Base-by-base conservation (phyloP, 2,113 vertebrate species). In the Rhinoderma darwinii region DNA sequence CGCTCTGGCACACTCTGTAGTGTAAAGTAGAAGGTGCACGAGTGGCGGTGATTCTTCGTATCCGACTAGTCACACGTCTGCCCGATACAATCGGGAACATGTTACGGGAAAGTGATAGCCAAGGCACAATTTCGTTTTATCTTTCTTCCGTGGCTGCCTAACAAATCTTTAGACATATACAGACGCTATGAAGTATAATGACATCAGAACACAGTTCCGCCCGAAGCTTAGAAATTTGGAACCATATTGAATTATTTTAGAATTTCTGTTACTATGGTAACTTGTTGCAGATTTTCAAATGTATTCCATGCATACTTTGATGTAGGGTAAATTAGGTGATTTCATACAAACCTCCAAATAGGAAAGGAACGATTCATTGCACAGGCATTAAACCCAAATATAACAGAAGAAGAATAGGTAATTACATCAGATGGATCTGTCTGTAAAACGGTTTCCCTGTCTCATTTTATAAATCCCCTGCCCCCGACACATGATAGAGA, bases 211-310 rank as follows among this genome's bases (percentile, higher is more conserved):
- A 43, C 54, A 3, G 54, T 39, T 39, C 79, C 27, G 83, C 35
- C 83, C 51, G 12, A 12, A 74, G 83, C 70, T 63, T 27, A 27
- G 76, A 86, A 70, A 56, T 87, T 44, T 61, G 77, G 32, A 87
- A 56, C 70, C 78, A 75, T 75, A 87, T 75, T 82, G 79, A 87
- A 87, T 87, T 82, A 82, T 87, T 82, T 47, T 20, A 82, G 50
- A 82, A 75, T 22, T 74, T 35, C n/a, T 20, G 79, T 87, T 87
- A 15, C 86, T 50, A 87, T 87, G 79, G 86, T 2, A 75, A 87
- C 78, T 20, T 81, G 50, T 87, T 50, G 37, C 47, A 43, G 78
- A 66, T 54, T 82, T 59, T 63, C 14, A 37, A 82, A 75, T 75
- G 54, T 61, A 50, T 56, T 82, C 86, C 30, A 9, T 61, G 51